Percentiles rank a stretch among this genome's conserved stretches.
These are phyloP conservation scores for Phyto melanocephala DNA, from an alignment of 2,888 invertebrate species.

Conservation along the genomic window DNA sequence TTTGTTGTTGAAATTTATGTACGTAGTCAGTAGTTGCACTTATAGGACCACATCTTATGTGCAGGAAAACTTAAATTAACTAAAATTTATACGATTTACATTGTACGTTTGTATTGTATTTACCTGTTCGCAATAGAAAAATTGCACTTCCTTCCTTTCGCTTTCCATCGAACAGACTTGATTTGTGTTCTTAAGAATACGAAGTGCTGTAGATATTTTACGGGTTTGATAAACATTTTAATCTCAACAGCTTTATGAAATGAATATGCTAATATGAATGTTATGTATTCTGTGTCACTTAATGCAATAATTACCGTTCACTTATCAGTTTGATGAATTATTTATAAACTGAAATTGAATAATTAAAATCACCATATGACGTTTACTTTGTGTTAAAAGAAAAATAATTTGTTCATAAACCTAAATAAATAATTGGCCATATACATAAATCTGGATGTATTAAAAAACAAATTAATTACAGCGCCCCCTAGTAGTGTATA, in stretches of 20 bases:
- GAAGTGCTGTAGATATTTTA: constrained; percentile 6
- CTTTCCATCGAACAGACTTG: constrained; percentile 19
- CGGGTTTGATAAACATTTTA: constrained; percentile 29
- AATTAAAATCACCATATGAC: constrained; percentile 8
- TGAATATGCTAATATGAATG: too few relatives aligned
- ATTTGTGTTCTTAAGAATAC: constrained; percentile 7
- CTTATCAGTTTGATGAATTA: constrained; percentile 29
- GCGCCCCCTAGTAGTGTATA: too few relatives aligned
- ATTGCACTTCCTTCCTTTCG: background rate
- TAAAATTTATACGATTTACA: background rate
- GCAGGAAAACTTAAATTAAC: background rate
- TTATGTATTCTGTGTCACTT: constrained; percentile 14
- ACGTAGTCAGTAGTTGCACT: too few relatives aligned
- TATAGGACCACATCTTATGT: background rate
- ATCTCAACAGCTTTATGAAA: too few relatives aligned
- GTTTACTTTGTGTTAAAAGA: background rate
- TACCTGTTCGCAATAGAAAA: constrained; percentile 22
- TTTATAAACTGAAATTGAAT: background rate
- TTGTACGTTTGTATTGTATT: constrained; percentile 2
- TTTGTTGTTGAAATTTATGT: background rate
- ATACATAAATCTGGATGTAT: too few relatives aligned
- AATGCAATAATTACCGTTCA: background rate
- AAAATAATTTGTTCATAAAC: too few relatives aligned
- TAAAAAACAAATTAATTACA: too few relatives aligned
- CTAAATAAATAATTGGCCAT: too few relatives aligned